These are phyloP conservation scores for Ophonus ardosiacus DNA, from an alignment of 2,888 invertebrate genomes.

Conservation along the genomic window DNA sequence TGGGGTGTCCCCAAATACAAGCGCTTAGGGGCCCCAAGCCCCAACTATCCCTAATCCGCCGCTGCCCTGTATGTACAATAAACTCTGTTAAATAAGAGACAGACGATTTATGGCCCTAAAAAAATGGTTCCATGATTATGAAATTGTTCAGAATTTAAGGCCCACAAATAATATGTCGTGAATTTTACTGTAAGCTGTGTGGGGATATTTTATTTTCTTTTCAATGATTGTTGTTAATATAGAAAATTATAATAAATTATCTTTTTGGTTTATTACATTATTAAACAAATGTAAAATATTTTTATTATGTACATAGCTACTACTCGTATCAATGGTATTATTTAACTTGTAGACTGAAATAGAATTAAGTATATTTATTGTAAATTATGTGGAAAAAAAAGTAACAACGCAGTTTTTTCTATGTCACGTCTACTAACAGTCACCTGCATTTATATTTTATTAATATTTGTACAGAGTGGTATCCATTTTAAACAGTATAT, in stretches of 20 bases:
- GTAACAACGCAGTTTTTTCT: slow-evolving; percentile 41
- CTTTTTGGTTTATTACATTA: not conserved
- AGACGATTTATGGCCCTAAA: no score
- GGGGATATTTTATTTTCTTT: no score
- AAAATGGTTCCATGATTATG: no score
- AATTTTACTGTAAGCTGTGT: no score
- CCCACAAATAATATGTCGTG: no score
- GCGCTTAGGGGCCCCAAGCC: no score
- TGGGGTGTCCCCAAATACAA: no score
- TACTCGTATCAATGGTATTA: not conserved
- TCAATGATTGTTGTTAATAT: not conserved
- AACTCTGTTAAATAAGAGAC: no score
- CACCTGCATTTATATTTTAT: slow-evolving; percentile 63
- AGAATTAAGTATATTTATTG: slow-evolving; percentile 11
- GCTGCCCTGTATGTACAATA: no score
- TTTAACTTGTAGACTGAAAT: slow-evolving; percentile 18
- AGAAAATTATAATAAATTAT: not conserved
- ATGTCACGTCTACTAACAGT: slow-evolving; percentile 54
- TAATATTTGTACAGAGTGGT: slow-evolving; percentile 61
- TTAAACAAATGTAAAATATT: not conserved
- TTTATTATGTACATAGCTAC: slow-evolving; percentile 8
- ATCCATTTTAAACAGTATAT: slow-evolving; percentile 56
- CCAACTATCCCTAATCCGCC: no score
- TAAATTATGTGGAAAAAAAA: slow-evolving; percentile 12
- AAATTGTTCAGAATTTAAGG: no score